These are phyloP conservation scores for Chinchilla lanigera DNA, from an alignment of 2,113 vertebrate genomes.

Conservation along the genomic window DNA sequence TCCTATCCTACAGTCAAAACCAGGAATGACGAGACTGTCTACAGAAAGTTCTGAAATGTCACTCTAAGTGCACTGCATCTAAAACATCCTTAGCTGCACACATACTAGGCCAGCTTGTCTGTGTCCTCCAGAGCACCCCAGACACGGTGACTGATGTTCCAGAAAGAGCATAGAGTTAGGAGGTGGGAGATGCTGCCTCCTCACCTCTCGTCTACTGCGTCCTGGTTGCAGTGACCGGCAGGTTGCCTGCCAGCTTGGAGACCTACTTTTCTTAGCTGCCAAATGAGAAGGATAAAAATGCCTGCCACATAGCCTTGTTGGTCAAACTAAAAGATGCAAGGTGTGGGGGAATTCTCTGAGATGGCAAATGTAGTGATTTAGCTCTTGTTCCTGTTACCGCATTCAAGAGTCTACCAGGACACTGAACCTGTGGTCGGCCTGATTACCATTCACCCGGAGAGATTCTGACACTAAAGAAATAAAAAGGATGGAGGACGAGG, in stretches of 20 bases:
- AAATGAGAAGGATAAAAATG: neutral
- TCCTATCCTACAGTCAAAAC: neutral
- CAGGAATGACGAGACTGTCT: neutral
- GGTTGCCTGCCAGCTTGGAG: neutral
- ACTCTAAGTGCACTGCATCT: neutral
- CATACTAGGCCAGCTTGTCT: neutral
- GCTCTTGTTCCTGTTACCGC: neutral
- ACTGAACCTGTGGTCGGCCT: neutral
- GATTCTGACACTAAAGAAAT: neutral
- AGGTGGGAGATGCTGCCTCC: neutral
- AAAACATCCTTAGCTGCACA: neutral
- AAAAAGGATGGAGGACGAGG: neutral
- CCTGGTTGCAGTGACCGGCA: neutral
- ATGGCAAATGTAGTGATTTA: neutral
- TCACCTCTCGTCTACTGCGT: neutral
- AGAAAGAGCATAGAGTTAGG: neutral
- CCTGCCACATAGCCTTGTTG: neutral
- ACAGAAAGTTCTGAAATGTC: slow-evolving; percentile 14
- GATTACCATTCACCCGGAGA: slow-evolving; percentile 65
- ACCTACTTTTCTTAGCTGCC: neutral
- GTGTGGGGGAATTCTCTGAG: slow-evolving; percentile 32
- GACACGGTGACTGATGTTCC: too few species aligned
- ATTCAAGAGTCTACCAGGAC: neutral
- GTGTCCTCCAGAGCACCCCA: neutral
- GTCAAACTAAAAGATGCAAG: neutral